A percentile compares a stretch with the other conserved stretches of the same genome.
Conservation (phyloP, 1,140 invertebrate genomes). For the Liolophura sinensis region DNA sequence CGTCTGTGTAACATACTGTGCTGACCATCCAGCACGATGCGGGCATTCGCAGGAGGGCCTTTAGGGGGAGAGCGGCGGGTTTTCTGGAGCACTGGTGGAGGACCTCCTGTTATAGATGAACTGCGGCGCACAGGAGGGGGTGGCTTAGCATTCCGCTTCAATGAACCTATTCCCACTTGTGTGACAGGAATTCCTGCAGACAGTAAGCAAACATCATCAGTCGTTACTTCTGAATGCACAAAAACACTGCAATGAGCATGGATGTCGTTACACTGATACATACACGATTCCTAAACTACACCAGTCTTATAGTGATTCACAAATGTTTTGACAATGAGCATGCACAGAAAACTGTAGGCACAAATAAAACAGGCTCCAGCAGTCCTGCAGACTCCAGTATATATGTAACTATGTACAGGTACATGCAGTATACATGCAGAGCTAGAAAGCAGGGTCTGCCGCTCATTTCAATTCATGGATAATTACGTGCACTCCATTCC, state of each 20-base stretch:
- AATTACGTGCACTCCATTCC: too few relatives aligned
- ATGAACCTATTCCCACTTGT: slow-evolving; percentile 24
- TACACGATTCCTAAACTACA: slow-evolving; percentile 3
- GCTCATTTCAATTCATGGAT: too few relatives aligned
- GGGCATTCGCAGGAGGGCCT: slow-evolving; percentile 13
- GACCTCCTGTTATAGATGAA: slow-evolving; percentile 69
- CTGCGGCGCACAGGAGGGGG: slow-evolving; percentile 84
- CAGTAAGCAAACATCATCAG: slow-evolving; percentile 8
- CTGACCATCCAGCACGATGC: slow-evolving; percentile 2
- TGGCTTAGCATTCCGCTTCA: slow-evolving; percentile 67
- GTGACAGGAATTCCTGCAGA: slow-evolving; percentile 48
- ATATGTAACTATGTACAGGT: too few relatives aligned
- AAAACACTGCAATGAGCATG: neutral
- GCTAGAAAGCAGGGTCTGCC: too few relatives aligned
- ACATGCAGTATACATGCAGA: too few relatives aligned
- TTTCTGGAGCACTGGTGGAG: slow-evolving; percentile 21
- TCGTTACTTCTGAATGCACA: neutral
- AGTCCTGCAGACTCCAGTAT: too few relatives aligned
- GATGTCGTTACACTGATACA: neutral
- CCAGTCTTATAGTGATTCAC: slow-evolving; percentile 1
- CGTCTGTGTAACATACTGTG: too few relatives aligned
- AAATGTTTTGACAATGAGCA: neutral
- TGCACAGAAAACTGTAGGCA: neutral
- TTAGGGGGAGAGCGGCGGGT: slow-evolving; percentile 31
- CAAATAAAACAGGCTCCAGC: too few relatives aligned